Evolutionary conservation across 1,140 invertebrate genomes (phyloP).

Genomic region (Polypedilum pembai): DNA sequence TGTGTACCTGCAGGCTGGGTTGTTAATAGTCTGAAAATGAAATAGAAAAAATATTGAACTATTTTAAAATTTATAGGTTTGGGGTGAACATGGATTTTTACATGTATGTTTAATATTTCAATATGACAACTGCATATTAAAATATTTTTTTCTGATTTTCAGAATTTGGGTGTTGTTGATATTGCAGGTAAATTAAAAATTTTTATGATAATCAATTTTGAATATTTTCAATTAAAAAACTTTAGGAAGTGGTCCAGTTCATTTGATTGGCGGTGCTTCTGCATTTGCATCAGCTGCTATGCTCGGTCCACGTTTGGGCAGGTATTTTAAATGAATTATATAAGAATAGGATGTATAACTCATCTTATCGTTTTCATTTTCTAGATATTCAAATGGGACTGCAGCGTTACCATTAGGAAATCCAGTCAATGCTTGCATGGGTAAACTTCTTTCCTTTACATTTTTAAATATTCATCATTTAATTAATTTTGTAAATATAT

Average conservation of each 20-base stretch:
- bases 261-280: constrained; percentile 67
- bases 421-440: constrained; percentile 85
- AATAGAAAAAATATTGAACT: constrained; percentile 33
- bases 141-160: too few species aligned
- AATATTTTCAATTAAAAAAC: too few species aligned
- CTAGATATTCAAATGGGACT: constrained; percentile 65
- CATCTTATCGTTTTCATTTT: too few species aligned
- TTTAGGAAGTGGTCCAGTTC: constrained; percentile 69
- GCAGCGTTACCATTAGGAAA: constrained; percentile 72
- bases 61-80: constrained; percentile 51
- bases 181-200: constrained; percentile 57
- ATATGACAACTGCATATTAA: too few species aligned
- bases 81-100: constrained; percentile 79
- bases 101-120: constrained; percentile 42
- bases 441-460: constrained; percentile 44
- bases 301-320: constrained; percentile 78
- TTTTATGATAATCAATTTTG: too few species aligned
- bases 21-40: too few species aligned
- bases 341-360: too few species aligned
- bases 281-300: constrained; percentile 83
- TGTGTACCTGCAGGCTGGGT: constrained; percentile 91
- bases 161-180: constrained; percentile 69
- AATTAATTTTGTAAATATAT: not conserved
- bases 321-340: too few species aligned
- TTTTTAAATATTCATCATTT: not conserved